Evolutionary conservation across 2,888 invertebrate species (phyloP), one percentile per base, ranked within the genome.

Genomic region (Eurytoma adleriae): DNA sequence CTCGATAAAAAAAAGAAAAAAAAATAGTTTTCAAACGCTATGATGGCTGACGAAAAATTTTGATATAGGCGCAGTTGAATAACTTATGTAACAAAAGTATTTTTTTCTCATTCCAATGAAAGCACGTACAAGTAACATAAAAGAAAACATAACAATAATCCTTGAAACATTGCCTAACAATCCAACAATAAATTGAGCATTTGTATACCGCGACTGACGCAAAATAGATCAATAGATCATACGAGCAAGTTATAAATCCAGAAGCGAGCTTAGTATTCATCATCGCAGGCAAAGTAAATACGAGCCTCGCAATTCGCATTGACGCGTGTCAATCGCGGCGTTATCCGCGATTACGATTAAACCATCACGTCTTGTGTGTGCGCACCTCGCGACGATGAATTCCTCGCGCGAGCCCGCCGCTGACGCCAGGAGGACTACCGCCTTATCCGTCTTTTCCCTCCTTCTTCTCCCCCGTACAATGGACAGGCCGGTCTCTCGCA

Each of bases 281-380:
- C 40, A 40, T 40, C 40, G 40, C 10, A 10, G 10, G 40, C 40
- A 40, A 40, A 40, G 40, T 40, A 40, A 40, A 40, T 40, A 40
- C 40, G 40, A 40, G 40, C 7, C 40, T 1, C 40, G 40, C 40
- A 40, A 40, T 40, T 40, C 73, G 64, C 40, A 54, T 64, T 64
- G 50, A n/a, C n/a, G 64, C 27, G 61, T 48, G 10, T 61, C 61
- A 61, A 30, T 52, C 24, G 12, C 13, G 24, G n/a, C 72, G 68
- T 78, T 73, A 73, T 48, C 16, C 20, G 56, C 62, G 16, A 56
- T 74, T 27, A 50, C 57, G 74, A 79, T 74, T 79, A 70, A 74
- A 79, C 70, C 70, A 75, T 75, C 70, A 56, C n/a, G n/a, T 64
- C 27, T 14, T 20, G 3, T n/a, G 69, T 57, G 10, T 1, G 40